Conservation (phyloP, 1,140 invertebrate species). For the Phenacoccus solenopsis region DNA sequence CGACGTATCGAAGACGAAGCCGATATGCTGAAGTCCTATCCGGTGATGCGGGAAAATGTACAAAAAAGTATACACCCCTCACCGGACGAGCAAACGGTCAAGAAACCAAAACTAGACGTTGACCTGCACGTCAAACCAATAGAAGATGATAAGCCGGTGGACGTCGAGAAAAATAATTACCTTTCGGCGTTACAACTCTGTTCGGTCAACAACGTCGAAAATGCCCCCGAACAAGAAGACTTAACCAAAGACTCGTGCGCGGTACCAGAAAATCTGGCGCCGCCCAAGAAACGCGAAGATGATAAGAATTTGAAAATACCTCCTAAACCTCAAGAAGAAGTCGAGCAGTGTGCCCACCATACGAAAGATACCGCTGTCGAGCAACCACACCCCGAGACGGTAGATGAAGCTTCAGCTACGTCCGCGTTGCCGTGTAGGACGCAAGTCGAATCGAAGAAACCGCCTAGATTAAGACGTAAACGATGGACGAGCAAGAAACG, state of each 20-base stretch:
- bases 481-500: background rate
- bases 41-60: background rate
- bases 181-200: background rate
- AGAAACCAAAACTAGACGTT: slow-evolving; percentile 9
- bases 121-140: background rate
- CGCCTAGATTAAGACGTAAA: background rate
- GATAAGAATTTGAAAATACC: background rate
- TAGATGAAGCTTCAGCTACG: background rate
- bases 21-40: slow-evolving; percentile 15
- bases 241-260: background rate
- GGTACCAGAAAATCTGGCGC: background rate
- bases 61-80: background rate
- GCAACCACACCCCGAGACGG: background rate
- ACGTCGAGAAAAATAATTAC: background rate
- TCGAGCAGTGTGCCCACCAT: background rate
- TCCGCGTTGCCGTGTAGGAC: background rate
- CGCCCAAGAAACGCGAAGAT: background rate
- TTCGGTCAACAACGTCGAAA: background rate
- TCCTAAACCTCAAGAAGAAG: background rate
- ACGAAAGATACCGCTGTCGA: background rate
- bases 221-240: background rate
- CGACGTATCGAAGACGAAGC: slow-evolving; percentile 19
- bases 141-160: background rate
- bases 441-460: background rate
- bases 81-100: slow-evolving; percentile 17